Conservation (phyloP, 2,888 invertebrate species). For the Scrobipalpa atriplicella region DNA sequence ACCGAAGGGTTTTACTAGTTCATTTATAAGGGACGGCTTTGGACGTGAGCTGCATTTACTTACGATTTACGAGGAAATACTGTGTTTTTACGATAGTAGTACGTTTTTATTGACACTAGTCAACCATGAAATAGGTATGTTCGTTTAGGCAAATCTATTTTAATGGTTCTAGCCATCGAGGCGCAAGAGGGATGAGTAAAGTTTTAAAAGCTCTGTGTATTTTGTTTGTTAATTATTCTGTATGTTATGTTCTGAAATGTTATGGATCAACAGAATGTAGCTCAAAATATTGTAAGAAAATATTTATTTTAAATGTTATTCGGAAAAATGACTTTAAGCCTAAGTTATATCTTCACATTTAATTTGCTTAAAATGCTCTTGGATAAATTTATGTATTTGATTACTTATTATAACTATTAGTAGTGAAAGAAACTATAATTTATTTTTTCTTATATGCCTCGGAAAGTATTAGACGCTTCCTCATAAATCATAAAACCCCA, state of each 20-base stretch:
- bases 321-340: too few relatives aligned
- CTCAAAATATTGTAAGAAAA: too few relatives aligned
- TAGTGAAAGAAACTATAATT: background rate
- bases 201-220: too few relatives aligned
- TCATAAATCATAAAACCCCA: slow-evolving; percentile 9
- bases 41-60: slow-evolving; percentile 55
- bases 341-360: too few relatives aligned
- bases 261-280: too few relatives aligned
- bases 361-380: too few relatives aligned
- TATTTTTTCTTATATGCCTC: background rate
- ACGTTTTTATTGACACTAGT: slow-evolving; percentile 5
- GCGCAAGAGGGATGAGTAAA: too few relatives aligned
- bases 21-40: slow-evolving; percentile 41
- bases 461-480: slow-evolving; percentile 13
- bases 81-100: slow-evolving; percentile 1
- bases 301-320: too few relatives aligned
- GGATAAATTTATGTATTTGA: too few relatives aligned
- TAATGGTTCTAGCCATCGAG: background rate
- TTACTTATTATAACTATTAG: too few relatives aligned
- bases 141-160: background rate
- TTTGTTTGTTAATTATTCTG: too few relatives aligned
- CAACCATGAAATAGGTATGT: background rate
- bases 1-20: slow-evolving; percentile 17
- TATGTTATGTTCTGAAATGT: too few relatives aligned
- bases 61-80: slow-evolving; percentile 16